Percentiles rank a stretch among this genome's conserved stretches.
phyloP scores from a whole-genome alignment of 2,888 invertebrate genomes.

The Cosmia pyralina region DNA sequence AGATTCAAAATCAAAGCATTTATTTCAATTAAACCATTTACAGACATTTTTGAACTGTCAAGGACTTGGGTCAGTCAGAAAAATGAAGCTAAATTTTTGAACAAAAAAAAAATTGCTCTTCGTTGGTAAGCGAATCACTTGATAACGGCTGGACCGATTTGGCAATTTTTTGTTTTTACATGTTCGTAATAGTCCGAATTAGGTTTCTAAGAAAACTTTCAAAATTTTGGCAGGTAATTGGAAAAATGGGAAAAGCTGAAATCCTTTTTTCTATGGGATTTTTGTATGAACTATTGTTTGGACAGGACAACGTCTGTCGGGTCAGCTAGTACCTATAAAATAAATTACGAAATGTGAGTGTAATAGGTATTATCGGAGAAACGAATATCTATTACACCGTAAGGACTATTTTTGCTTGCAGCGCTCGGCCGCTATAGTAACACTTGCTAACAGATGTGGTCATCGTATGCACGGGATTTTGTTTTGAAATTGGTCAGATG shows the following conservation, averaged over 20 bases:
- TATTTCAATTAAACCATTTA: not conserved
- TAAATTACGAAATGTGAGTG: not conserved
- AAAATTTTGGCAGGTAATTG: not conserved
- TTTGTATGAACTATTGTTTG: not conserved
- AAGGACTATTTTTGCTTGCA: too few relatives aligned
- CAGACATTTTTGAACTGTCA: not conserved
- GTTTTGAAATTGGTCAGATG: too few relatives aligned
- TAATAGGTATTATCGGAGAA: not conserved
- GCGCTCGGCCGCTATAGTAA: too few relatives aligned
- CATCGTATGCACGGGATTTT: too few relatives aligned
- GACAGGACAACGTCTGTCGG: not conserved
- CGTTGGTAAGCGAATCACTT: not conserved
- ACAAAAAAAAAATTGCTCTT: not conserved
- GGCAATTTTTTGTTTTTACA: not conserved
- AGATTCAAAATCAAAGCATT: not conserved
- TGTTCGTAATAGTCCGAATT: not conserved
- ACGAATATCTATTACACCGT: too few relatives aligned
- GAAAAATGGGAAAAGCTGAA: not conserved
- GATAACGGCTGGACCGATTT: not conserved
- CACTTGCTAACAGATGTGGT: too few relatives aligned
- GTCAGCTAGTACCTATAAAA: not conserved
- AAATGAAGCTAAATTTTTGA: not conserved
- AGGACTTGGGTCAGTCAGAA: not conserved
- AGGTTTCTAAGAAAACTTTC: not conserved
- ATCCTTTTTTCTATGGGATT: not conserved